phyloP scores from a whole-genome alignment of 1,140 invertebrate genomes.

The Drosophila sechellia region DNA sequence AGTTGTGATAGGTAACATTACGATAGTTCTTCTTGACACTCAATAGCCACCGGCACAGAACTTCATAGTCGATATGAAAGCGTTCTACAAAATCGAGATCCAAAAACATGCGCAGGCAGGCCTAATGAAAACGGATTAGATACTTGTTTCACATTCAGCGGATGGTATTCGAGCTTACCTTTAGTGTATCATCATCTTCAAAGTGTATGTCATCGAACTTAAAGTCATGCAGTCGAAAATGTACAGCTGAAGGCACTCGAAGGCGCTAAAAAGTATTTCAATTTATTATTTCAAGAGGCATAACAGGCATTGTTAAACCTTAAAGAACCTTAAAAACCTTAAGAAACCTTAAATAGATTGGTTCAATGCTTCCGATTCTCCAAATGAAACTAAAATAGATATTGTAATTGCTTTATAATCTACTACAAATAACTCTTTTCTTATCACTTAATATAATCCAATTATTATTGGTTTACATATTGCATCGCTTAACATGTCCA shows the following conservation, averaged over 20 bases:
- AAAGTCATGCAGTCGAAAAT: conserved; percentile 93
- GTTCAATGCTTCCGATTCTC: too few species aligned
- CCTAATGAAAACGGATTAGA: conserved; percentile 84
- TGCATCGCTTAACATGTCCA: background rate
- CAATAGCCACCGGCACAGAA: conserved; percentile 94
- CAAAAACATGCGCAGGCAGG: conserved; percentile 95
- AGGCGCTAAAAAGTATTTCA: conserved; percentile 49
- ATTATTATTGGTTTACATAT: too few species aligned
- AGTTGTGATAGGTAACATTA: conserved; percentile 98
- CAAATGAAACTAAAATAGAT: too few species aligned
- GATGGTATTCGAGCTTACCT: conserved; percentile 83
- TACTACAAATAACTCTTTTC: too few species aligned
- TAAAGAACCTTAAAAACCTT: too few species aligned
- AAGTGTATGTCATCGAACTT: conserved; percentile 94
- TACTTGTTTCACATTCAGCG: background rate
- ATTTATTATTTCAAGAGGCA: too few species aligned
- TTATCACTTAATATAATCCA: too few species aligned
- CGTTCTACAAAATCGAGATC: conserved; percentile 95
- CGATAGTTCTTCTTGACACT: conserved; percentile 99
- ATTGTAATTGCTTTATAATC: background rate
- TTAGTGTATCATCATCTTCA: conserved; percentile 93
- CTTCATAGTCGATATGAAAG: conserved; percentile 95
- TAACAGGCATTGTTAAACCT: too few species aligned
- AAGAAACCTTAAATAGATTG: too few species aligned
- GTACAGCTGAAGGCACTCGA: conserved; percentile 91